A percentile compares a stretch with the other conserved stretches of the same genome.
Evolutionary conservation across 2,113 vertebrate genomes (phyloP).

Genomic region (Vulpes ferrilata): DNA sequence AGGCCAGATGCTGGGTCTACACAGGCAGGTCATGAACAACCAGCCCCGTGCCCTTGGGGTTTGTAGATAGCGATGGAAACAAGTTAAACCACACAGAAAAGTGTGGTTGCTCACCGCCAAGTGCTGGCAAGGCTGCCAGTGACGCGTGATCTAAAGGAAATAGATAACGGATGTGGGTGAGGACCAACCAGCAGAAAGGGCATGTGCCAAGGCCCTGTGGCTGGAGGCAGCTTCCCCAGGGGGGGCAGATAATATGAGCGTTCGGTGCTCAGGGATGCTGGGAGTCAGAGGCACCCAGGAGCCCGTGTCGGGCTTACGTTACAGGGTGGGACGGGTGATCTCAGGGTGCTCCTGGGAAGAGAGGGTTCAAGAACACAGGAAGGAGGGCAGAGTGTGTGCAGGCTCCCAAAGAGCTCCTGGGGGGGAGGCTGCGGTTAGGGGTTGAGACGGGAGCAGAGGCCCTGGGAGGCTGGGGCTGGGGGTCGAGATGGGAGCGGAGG

Average conservation of each 20-base stretch:
- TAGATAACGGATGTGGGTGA: accelerated
- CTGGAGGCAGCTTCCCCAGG: not conserved
- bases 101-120: accelerated
- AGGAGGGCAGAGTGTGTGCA: not conserved
- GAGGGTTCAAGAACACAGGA: not conserved
- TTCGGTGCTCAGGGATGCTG: accelerated
- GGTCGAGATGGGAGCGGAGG: not conserved
- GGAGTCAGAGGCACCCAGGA: not conserved
- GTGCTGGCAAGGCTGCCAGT: accelerated
- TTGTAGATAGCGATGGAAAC: accelerated
- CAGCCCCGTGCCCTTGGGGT: accelerated
- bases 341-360: not conserved
- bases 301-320: accelerated
- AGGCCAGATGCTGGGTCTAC: accelerated
- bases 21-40: accelerated
- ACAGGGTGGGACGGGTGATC: not conserved
- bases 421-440: no score
- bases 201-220: not conserved
- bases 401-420: accelerated
- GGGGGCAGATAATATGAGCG: accelerated
- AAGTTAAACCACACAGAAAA: accelerated
- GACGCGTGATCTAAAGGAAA: not conserved
- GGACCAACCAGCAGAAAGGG: not conserved
- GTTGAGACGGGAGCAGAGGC: no score
- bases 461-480: no score